Evolutionary conservation across 2,797 vertebrate genomes (phyloP), one percentile per base, ranked within the genome.

Genomic region (Muscicapa comitata): DNA sequence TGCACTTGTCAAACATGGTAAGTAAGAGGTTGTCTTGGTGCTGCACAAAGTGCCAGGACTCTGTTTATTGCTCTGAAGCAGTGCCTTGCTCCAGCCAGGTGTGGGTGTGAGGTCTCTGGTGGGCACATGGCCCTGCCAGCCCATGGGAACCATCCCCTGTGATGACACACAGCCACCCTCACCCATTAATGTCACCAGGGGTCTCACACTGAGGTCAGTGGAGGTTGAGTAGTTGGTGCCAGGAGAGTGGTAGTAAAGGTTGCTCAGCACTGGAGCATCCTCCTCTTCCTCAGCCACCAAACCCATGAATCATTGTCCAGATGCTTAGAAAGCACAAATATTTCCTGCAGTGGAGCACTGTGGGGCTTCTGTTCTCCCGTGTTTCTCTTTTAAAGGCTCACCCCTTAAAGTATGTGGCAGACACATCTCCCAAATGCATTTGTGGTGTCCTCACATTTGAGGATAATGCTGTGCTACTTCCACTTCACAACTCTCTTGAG

Each of bases 241-340:
- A 8, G 48, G 40, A 63, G 21, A 21, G 8, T 10, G 33, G 33
- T 21, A 7, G 55, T 63, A 13, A 86, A 57, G 12, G n/a, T 50
- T 33, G 23, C 67, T 62, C 47, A 13, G 9, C 47, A 21, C 1
- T 0, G 37, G 17, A 89, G 29, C 53, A 61, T 45, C 73, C n/a
- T 87, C 31, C 54, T 68, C 42, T 55, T 61, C 55, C 38, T 86
- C 61, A 23, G 18, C n/a, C 67, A 33, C 33, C 53, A 61, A 66
- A 62, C 21, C 47, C 33, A 3, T 0, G 0, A 31, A 2, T 8
- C 4, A 0, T 11, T 13, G 19, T 45, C 47, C 33, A 37, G 18
- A 6, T 47, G 54, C 7, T 8, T 10, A 20, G 65, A 65, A 65
- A 83, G 57, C 37, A 45, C 0, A 1, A 25, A 1, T 50, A 11